Base-by-base conservation (phyloP, 2,888 invertebrate genomes). In the Ectropis crepuscularia region DNA sequence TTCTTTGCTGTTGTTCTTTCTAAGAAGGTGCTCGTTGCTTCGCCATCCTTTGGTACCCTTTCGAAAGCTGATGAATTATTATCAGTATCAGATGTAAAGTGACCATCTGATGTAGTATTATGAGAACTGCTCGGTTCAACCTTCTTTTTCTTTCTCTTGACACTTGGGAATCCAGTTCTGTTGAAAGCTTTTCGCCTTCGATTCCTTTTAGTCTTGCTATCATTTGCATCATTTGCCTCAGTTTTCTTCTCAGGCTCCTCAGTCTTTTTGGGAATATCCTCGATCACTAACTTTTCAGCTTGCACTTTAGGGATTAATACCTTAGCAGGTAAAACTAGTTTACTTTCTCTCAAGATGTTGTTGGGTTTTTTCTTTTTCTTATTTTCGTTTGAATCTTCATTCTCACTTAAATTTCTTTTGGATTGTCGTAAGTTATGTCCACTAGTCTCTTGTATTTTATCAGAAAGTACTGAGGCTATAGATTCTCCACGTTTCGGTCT, bases 111-210 rank as follows among this genome's bases (percentile, higher is more conserved):
- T 41, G 79, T 74, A 49, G 78, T 64, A 59, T 79, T 83, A 73
- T 78, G 75, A 67, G 71, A 75, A 51, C 67, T 79, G 55, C 65
- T 81, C 59, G 77, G 72, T 67, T 90, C 91, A 54, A 87, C 70
- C 76, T 95, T 96, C 81, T 96, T 96, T 81, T 97, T 97, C 87
- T 97, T 97, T 80, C 95, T 96, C 78, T 96, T 96, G 11, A 96
- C 91, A 28, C 95, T 96, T 0, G 98, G 98, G 83, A 98, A 98
- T 5, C 98, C 98, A 12, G 97, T 98, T 74, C 97, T 94, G 80
- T 98, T 98, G 47, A 96, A 96, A 16, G 96, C 95, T 82, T 97
- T 96, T 46, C 97, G 94, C 73, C 97, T 94, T 75, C 94, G 94
- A 2, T 93, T 82, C 78, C 93, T 94, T 66, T 94, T 92, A 36